Base-by-base conservation (phyloP, 2,888 invertebrate species). In the Dynastes hyllus region DNA sequence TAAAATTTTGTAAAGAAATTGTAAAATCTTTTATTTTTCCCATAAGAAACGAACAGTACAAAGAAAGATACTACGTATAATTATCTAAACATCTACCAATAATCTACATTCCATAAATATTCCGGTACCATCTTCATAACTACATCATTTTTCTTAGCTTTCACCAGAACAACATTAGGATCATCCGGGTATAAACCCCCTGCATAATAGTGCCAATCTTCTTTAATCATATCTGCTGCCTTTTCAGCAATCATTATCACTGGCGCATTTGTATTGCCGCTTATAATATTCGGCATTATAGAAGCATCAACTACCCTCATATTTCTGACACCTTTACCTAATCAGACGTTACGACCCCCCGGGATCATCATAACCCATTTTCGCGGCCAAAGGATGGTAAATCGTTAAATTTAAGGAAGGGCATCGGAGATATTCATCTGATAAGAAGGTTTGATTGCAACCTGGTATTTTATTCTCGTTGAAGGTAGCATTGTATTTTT, bases 231-330 rank as follows among this genome's bases (percentile, higher is more conserved):
- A 86, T 97, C 97, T 5, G 96, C 93, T 0, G 93, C 96, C 87
- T 97, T 97, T 86, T 97, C 97, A 0, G 94, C 97, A 75, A 97
- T 96, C 96, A 97, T 97, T 58, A 97, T 96, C 1, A 94, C 93
- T 0, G 96, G 96, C 0, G 96, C 97, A 87, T 97, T 97, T 0
- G 97, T 96, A 89, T 97, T 97, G 0, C 96, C 97, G 86, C 96
- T 96, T 13, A 96, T 93, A 79, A 97, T 96, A 0, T 92, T 93
- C 0, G 97, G 97, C 96, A 97, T 97, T 75, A 97, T 93, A 81
- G 96, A 95, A 0, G 96, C 96, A 86, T 96, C 96, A 0, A 94
- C 93, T 0, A 96, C 95, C 80, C 96, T 91, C 32, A 96, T 88
- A 37, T 94, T 94, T 0, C 93, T 92, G 0, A 96, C 92, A 0